Base-by-base conservation (phyloP, 2,888 invertebrate genomes). In the Argynnis bischoffii region DNA sequence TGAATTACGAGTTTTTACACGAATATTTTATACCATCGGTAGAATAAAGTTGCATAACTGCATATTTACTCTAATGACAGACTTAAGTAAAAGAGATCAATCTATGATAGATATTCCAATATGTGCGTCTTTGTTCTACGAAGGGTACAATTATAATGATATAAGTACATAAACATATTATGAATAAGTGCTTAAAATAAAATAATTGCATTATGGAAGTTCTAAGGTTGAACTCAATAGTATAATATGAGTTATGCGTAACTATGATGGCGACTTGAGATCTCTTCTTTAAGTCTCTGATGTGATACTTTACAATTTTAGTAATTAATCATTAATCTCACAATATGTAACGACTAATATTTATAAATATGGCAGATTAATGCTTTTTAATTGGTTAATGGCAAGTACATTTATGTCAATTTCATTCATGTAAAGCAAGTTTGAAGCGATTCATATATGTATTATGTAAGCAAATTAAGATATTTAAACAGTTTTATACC, bases 241-340 rank as follows among this genome's bases (percentile, higher is more conserved):
- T 16, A 46, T n/a, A 60, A 57, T 53, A 56, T 59, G 18, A 65
- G 59, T 47, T 59, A 48, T 47, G 64, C 46, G 6, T 63, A 55
- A 21, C 55, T 59, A 65, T 46, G 47, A 65, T 46, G 31, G 65
- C 53, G 16, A 31, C 57, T 26, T 59, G 65, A 65, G 65, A 59
- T 65, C 57, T 65, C 46, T 26, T 15, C 48, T n/a, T 11, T 57
- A 53, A 59, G 65, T 59, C 59, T 65, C 54, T 26, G 13, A 59
- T 59, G 13, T 59, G 48, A 47, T 47, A 59, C 48, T 48, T 59
- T 48, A n/a, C 48, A 59, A 59, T 26, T 21, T 47, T 47, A 59
- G 26, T n/a, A 26, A 47, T 59, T 15, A 47, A n/a, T 48, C n/a
- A 59, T 59, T 59, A 59, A 59, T 59, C 26, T 48, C 59, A 59